phyloP scores from a whole-genome alignment of 2,113 vertebrate species.

The Melospiza melodia region DNA sequence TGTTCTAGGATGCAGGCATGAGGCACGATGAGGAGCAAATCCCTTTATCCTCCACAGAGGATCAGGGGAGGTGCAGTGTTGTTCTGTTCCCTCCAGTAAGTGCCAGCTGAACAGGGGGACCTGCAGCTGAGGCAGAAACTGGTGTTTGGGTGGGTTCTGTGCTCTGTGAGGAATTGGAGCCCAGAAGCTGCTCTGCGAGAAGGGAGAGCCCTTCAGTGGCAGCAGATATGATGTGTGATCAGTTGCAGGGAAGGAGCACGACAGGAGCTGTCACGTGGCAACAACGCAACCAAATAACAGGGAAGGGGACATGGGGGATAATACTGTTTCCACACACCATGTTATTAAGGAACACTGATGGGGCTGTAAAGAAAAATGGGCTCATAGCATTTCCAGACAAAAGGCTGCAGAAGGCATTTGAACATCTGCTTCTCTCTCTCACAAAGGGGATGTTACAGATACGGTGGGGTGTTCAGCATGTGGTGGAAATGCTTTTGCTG shows the following conservation, averaged over 20 bases:
- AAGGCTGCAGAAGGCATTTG: slow-evolving; percentile 2
- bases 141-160: neutral
- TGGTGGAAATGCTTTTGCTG: neutral
- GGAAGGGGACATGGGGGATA: neutral
- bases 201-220: neutral
- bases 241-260: rapidly evolving
- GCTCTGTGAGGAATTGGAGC: neutral
- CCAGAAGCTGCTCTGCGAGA: neutral
- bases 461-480: neutral
- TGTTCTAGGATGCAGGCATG: neutral
- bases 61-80: neutral
- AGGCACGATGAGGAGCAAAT: neutral
- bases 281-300: neutral
- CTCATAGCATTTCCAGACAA: neutral
- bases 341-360: neutral
- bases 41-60: neutral
- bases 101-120: neutral
- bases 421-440: neutral
- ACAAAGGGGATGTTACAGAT: neutral
- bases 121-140: neutral
- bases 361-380: neutral
- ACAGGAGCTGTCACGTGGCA: neutral
- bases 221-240: neutral
- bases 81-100: neutral
- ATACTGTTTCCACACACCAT: neutral